Evolutionary conservation across 2,797 vertebrate species (phyloP), one percentile per base, ranked within the genome.

Genomic region (Danio albolineatus): DNA sequence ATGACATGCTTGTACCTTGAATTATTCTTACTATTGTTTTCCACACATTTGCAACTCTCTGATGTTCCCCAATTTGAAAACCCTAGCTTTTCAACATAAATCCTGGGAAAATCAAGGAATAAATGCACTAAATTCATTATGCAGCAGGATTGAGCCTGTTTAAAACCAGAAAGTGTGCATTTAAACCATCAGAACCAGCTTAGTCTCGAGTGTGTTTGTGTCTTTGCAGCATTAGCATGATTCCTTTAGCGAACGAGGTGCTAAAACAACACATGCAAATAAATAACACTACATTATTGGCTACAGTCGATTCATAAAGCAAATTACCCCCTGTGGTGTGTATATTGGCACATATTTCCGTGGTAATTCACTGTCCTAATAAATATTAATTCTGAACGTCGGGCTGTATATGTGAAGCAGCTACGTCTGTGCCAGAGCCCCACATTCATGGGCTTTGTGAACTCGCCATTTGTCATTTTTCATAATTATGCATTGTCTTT

Each of bases 401-500:
- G n/a, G 19, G 48, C 8, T 60, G 17, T 7, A 72, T 39, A 39
- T 61, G 28, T 7, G 59, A 21, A 8, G 12, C 19, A 16, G 7
- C 21, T 46, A 16, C 59, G 7, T 10, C 14, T 53, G 44, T 75
- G 36, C 59, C 70, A 65, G 14, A 74, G 60, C 51, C 73, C 76
- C 36, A 41, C 41, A 61, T 80, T 41, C 64, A 43, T 48, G 28
- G 69, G 19, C 82, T 85, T 65, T 76, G 70, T 84, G 83, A 90
- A 86, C 56, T 79, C 83, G 43, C 86, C 89, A 90, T 92, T 88
- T 89, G 86, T 92, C 91, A 92, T 93, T 89, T 90, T 87, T 88
- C 89, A 92, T 91, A 91, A 92, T 93, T 92, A 91, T 88, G 81
- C 82, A 62, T 90, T 85, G 88, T 89, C 85, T 79, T 73, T 83